Evolutionary conservation across 2,113 vertebrate genomes (phyloP), one percentile per base, ranked within the genome.

Genomic region (Hiodon alosoides): DNA sequence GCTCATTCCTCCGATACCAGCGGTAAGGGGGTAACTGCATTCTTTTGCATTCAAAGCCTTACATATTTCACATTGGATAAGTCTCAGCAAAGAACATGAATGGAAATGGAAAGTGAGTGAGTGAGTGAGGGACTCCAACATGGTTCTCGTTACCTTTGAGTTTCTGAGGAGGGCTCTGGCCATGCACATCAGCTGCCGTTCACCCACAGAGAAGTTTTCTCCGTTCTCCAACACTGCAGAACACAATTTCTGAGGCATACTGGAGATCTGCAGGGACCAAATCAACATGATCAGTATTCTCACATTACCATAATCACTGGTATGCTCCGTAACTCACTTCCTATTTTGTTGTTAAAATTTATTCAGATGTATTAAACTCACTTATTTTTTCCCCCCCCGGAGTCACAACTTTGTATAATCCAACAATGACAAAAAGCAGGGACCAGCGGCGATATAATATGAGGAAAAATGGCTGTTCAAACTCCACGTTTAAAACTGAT

Each of bases 201-300:
- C 87, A 61, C 88, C 93, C 0, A 93, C 92, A 16, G 94, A 96
- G 85, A 94, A 94, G 81, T 94, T 94, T 74, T 93, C 90, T 70
- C 91, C 90, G 54, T 93, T 94, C 83, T 92, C 91, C 79, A 78
- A 74, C 5, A 95, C 90, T 48, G 76, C 71, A 16, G 90, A 84
- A 53, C 90, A 71, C 31, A 93, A 87, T 76, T 88, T 89, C 82
- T 78, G 83, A 3, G 92, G 90, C 17, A 94, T 83, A 71, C 80
- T 87, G 70, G 84, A 85, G 77, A 94, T 86, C 93, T 93, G 59
- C 60, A 60, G 64, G 83, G 71, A 76, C 70, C 75, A 10, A 73
- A 59, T 5, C 51, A 59, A 50, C 10, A 67, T 58, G 9, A 58
- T 10, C 6, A 57, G 48, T 50, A 9, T 8, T n/a, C 10, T 59